Base-by-base conservation (phyloP, 2,113 vertebrate genomes). In the Rutilus rutilus region DNA sequence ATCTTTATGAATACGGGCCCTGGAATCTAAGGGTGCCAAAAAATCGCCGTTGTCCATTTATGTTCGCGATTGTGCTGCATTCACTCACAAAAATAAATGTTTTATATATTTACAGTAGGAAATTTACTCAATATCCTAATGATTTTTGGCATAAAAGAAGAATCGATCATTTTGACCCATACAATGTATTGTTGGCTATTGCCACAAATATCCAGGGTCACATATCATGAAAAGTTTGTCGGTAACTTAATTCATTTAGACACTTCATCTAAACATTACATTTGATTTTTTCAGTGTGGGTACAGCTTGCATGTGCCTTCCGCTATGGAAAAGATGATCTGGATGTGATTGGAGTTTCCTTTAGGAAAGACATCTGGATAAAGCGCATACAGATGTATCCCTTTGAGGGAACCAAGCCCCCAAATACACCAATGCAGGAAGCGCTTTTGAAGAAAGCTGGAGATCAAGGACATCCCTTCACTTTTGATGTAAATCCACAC, bases 291-390 rank as follows among this genome's bases (percentile, higher is more conserved):
- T n/a, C 82, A 98, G 97, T 97, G 19, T 98, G 93, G 0, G 95
- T 96, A 89, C 94, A 91, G 0, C 91, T 99, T 84, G 95, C 95
- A 0, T 97, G 97, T 77, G 96, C 96, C 1, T 99, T 99, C 87
- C 95, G 94, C 89, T 98, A 97, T 17, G 97, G 97, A 84, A 94
- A 94, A 4, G 97, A 98, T 0, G 97, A 98, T 90, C 91, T 98
- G 88, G 96, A 97, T 0, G 96, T 98, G 12, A 97, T 97, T 0
- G 96, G 96, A 2, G 62, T 98, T 90, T 96, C 94, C 78, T 98
- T 97, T 93, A 93, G 94, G 85, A 97, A 97, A 94, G 97, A 98
- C 90, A 93, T 99, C 89, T 97, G 96, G 17, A 91, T 96, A n/a
- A 84, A 93, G 59, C 92, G 91, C 5, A 77, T 94, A 39, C 96